phyloP scores from a whole-genome alignment of 2,797 vertebrate genomes.

The Columba guinea region DNA sequence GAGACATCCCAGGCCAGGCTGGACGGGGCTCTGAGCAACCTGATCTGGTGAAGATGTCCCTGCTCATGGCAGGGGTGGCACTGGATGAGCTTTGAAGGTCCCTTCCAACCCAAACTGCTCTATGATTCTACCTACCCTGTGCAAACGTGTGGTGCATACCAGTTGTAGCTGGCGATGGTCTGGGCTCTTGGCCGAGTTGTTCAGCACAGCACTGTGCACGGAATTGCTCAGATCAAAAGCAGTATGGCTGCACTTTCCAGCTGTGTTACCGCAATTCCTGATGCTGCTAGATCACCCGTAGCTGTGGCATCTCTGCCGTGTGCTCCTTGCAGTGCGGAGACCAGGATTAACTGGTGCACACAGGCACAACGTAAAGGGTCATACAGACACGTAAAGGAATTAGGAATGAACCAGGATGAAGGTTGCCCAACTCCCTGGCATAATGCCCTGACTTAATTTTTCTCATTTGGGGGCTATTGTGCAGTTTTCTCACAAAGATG shows the following conservation, averaged over 20 bases:
- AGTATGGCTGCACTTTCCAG: rapidly evolving
- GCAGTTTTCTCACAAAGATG: neutral
- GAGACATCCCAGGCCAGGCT: too few relatives aligned
- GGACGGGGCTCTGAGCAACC: too few relatives aligned
- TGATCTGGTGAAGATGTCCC: too few relatives aligned
- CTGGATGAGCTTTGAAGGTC: too few relatives aligned
- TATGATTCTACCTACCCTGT: neutral
- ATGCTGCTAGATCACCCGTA: rapidly evolving
- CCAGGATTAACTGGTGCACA: neutral
- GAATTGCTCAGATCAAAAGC: rapidly evolving
- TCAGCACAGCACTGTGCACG: rapidly evolving
- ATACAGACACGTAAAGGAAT: rapidly evolving
- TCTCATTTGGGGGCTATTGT: neutral
- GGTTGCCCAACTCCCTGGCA: too few relatives aligned
- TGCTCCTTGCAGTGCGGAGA: neutral
- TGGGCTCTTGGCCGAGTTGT: rapidly evolving
- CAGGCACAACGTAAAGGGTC: rapidly evolving
- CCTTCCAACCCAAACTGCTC: too few relatives aligned
- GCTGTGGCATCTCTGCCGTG: rapidly evolving
- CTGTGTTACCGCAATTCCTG: rapidly evolving
- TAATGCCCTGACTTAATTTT: rapidly evolving
- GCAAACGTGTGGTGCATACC: rapidly evolving
- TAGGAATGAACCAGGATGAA: neutral
- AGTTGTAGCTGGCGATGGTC: rapidly evolving
- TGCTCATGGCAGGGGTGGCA: too few relatives aligned